Percentiles rank a stretch among this genome's conserved stretches.
These are phyloP conservation scores for Agrotis puta DNA, from an alignment of 2,888 invertebrate genomes.

Conservation along the genomic window DNA sequence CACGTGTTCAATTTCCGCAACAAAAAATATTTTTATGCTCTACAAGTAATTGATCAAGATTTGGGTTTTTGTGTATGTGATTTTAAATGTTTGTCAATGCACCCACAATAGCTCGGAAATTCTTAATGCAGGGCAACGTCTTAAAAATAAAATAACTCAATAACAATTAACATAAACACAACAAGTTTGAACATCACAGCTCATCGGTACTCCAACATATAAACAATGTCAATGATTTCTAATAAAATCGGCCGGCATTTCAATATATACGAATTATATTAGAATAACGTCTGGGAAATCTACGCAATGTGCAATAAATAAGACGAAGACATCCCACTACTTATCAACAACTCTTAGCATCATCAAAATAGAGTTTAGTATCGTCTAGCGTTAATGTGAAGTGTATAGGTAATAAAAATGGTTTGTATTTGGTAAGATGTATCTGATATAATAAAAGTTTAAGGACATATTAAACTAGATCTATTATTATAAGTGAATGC, in stretches of 20 bases:
- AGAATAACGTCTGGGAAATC: constrained; percentile 87
- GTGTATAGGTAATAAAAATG: constrained; percentile 46
- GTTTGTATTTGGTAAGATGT: constrained; percentile 77
- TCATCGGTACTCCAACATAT: constrained; percentile 84
- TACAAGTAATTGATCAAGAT: too few species aligned
- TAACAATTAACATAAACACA: constrained; percentile 10
- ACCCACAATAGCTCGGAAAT: too few species aligned
- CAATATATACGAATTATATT: constrained; percentile 84
- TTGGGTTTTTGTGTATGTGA: too few species aligned
- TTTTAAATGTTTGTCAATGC: too few species aligned
- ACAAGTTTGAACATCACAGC: constrained; percentile 81
- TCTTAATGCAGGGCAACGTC: too few species aligned
- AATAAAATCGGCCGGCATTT: constrained; percentile 88
- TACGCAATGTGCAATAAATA: constrained; percentile 88
- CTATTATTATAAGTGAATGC: constrained; percentile 60
- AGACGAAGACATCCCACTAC: constrained; percentile 53
- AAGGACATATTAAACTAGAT: constrained; percentile 73
- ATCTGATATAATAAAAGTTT: constrained; percentile 82
- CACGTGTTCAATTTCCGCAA: too few species aligned
- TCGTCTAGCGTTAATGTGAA: constrained; percentile 21
- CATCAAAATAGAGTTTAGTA: constrained; percentile 66
- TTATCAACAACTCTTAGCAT: constrained; percentile 58
- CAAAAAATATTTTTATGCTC: too few species aligned
- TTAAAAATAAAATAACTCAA: too few species aligned
- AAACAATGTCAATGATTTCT: constrained; percentile 90